These are phyloP conservation scores for Atlantisia rogersi DNA, from an alignment of 2,113 vertebrate genomes.

Conservation along the genomic window DNA sequence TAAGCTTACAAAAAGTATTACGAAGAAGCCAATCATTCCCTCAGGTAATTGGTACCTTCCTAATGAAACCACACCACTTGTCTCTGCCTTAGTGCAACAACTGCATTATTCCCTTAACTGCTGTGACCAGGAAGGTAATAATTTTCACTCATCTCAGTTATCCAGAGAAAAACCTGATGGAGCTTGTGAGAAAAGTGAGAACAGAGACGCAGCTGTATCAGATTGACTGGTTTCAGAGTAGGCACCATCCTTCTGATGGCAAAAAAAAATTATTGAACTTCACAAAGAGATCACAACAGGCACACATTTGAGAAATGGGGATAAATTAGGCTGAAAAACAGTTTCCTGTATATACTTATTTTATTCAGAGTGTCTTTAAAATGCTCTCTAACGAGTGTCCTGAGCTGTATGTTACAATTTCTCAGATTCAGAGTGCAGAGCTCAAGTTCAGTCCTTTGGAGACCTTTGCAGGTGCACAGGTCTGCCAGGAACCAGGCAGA, in stretches of 20 bases:
- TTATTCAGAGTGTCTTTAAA: neutral
- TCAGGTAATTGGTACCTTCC: neutral
- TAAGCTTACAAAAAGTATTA: neutral
- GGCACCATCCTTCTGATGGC: neutral
- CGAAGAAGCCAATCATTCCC: neutral
- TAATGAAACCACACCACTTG: neutral
- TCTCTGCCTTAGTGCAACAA: neutral
- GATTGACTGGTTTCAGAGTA: neutral
- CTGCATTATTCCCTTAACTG: neutral
- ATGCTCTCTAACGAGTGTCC: neutral
- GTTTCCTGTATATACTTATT: neutral
- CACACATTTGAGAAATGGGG: neutral
- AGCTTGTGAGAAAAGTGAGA: neutral
- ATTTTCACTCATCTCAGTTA: neutral
- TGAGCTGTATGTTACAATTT: neutral
- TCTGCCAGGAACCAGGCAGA: neutral
- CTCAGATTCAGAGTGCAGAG: neutral
- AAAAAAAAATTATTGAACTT: neutral
- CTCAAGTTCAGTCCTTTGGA: neutral
- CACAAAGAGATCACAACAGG: fast-evolving
- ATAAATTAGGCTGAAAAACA: neutral
- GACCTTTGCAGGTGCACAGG: neutral
- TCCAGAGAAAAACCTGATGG: neutral
- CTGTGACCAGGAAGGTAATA: neutral
- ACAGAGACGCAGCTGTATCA: neutral